Percentiles rank a stretch among this genome's conserved stretches.
Conservation (phyloP, 2,797 vertebrate species). For the Sebastes diploproa region DNA sequence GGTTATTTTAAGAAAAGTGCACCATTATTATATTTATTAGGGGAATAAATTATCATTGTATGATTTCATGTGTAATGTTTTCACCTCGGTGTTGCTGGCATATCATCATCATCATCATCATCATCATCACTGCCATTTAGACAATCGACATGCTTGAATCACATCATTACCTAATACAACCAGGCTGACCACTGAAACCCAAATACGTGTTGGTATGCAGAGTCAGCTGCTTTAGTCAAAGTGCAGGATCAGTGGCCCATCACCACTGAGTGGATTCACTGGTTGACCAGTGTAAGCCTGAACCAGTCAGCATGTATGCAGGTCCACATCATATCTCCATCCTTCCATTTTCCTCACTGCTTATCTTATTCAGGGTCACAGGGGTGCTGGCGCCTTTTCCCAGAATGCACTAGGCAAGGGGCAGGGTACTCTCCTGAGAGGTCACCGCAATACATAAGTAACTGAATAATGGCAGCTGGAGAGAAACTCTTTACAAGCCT, state of each 20-base stretch:
- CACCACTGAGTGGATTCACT: conserved; percentile 19
- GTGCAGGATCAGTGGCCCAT: conserved; percentile 16
- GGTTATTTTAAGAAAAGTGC: conserved; percentile 57
- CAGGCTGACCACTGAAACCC: conserved; percentile 8
- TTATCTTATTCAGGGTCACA: conserved; percentile 24
- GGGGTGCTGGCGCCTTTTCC: conserved; percentile 5
- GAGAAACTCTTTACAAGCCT: conserved; percentile 5
- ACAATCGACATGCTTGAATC: not conserved
- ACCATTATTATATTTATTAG: conserved; percentile 4
- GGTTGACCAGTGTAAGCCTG: not conserved
- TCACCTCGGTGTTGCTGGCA: not conserved
- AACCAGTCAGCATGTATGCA: conserved; percentile 3
- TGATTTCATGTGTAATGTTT: not conserved
- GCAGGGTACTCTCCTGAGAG: conserved; percentile 5
- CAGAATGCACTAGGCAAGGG: conserved; percentile 18
- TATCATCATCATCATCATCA: not conserved
- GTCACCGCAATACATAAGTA: not conserved
- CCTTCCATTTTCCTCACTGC: not conserved
- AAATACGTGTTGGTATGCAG: conserved; percentile 12
- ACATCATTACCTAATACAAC: not conserved
- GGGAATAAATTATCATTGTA: not conserved
- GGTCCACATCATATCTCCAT: conserved; percentile 7
- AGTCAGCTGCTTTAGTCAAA: conserved; percentile 43
- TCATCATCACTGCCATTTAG: not conserved
- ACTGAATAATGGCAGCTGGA: conserved; percentile 5